Conservation (phyloP, 2,113 vertebrate genomes). For the Arothron firmamentum region DNA sequence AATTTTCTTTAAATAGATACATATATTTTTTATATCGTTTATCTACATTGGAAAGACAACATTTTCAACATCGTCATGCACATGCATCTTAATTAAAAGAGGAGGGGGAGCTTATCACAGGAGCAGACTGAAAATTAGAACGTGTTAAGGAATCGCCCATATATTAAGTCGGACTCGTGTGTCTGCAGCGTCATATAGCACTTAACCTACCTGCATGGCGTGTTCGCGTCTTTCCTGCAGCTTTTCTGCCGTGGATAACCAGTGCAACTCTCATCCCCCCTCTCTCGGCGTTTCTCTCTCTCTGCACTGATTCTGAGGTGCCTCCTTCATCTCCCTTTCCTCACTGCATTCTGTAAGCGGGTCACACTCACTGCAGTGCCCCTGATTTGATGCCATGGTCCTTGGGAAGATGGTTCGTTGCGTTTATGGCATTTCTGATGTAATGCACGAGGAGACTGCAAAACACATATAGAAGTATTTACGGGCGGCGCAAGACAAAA, state of each 20-base stretch:
- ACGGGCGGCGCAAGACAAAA: not conserved
- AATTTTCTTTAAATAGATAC: too few species aligned
- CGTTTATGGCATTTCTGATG: not conserved
- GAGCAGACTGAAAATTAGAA: conserved; percentile 2
- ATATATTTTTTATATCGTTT: too few species aligned
- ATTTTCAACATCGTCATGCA: conserved; percentile 17
- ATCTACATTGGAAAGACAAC: not conserved
- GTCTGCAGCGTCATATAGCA: not conserved
- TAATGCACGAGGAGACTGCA: not conserved
- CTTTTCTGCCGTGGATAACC: conserved; percentile 29
- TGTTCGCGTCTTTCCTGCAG: conserved; percentile 55
- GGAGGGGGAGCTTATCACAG: conserved; percentile 2
- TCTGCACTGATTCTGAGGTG: conserved; percentile 76
- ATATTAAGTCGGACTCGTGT: not conserved
- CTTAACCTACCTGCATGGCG: conserved; percentile 75
- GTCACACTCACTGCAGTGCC: conserved; percentile 82
- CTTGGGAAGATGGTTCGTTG: not conserved
- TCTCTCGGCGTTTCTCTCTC: conserved; percentile 30
- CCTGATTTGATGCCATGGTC: conserved; percentile 44
- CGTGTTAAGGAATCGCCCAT: not conserved
- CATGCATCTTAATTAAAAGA: conserved; percentile 21
- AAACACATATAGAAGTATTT: not conserved
- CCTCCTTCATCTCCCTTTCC: conserved; percentile 85
- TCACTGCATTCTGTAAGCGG: conserved; percentile 84
- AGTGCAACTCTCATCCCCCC: conserved; percentile 21